Conservation (phyloP, 2,888 invertebrate genomes). For the Cephus runcator region DNA sequence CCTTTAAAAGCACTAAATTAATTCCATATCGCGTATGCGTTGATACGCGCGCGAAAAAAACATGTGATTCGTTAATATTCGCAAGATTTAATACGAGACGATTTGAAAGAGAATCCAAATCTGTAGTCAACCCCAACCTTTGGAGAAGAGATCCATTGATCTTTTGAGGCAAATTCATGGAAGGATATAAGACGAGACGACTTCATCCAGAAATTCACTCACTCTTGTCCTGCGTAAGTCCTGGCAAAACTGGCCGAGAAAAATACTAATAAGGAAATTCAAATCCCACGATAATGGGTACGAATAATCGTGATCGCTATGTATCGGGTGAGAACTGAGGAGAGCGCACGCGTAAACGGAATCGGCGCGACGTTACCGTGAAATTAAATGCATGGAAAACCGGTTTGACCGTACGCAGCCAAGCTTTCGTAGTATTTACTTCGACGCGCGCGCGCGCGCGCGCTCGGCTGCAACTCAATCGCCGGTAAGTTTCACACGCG, state of each 20-base stretch:
- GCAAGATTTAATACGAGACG: neutral
- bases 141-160: neutral
- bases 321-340: neutral
- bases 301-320: neutral
- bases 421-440: constrained; percentile 2
- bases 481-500: constrained; percentile 31
- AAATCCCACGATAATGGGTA: neutral
- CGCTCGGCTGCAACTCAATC: constrained; percentile 39
- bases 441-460: neutral
- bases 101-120: neutral
- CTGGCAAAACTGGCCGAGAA: neutral
- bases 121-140: neutral
- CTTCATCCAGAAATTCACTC: neutral
- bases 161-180: neutral
- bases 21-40: neutral
- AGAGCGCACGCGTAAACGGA: constrained; percentile 60
- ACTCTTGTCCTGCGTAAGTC: neutral
- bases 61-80: neutral
- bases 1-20: neutral
- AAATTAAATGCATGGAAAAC: constrained; percentile 63
- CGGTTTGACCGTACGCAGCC: constrained; percentile 43
- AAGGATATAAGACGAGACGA: neutral
- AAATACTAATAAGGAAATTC: neutral
- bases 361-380: constrained; percentile 62
- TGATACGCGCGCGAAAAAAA: neutral